Evolutionary conservation across 53 echinoderm and acorn worm species (phyloP).

Genomic region (Astropecten irregularis): DNA sequence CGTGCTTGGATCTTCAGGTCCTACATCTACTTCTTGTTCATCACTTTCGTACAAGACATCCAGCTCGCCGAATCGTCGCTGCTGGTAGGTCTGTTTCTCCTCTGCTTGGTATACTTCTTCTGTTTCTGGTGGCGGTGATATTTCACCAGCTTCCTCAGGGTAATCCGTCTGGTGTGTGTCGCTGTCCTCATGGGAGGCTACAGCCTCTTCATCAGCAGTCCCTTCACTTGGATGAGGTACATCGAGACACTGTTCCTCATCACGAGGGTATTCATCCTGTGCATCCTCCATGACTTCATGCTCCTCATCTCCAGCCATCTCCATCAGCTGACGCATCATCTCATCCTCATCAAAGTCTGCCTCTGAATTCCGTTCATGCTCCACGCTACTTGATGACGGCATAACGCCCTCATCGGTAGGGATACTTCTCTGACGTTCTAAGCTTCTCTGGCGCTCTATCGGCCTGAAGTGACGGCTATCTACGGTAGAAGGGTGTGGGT

Average conservation of each 20-base stretch:
- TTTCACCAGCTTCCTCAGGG: not conserved
- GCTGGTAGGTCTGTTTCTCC: slow-evolving; percentile 11
- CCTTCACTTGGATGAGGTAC: too few relatives aligned
- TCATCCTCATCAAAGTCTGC: slow-evolving; percentile 78
- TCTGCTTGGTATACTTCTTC: not conserved
- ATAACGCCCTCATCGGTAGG: not conserved
- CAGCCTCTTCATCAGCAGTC: too few relatives aligned
- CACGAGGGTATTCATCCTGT: not conserved
- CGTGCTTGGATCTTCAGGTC: not conserved
- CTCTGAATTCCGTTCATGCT: slow-evolving; percentile 11
- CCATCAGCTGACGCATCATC: slow-evolving; percentile 91
- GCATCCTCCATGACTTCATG: not conserved
- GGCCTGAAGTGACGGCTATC: too few relatives aligned
- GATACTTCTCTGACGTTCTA: not conserved
- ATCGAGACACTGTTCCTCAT: not conserved
- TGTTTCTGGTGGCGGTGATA: not conserved
- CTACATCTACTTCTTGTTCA: not conserved
- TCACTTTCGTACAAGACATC: slow-evolving; percentile 33
- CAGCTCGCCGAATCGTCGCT: slow-evolving; percentile 20
- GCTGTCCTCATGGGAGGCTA: too few relatives aligned
- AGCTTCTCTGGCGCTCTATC: too few relatives aligned
- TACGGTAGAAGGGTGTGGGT: not conserved
- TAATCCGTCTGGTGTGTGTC: too few relatives aligned
- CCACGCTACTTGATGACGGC: not conserved
- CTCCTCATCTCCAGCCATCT: slow-evolving; percentile 65